These are phyloP conservation scores for Radopholus similis DNA, from an alignment of 1,140 invertebrate genomes.

Conservation along the genomic window DNA sequence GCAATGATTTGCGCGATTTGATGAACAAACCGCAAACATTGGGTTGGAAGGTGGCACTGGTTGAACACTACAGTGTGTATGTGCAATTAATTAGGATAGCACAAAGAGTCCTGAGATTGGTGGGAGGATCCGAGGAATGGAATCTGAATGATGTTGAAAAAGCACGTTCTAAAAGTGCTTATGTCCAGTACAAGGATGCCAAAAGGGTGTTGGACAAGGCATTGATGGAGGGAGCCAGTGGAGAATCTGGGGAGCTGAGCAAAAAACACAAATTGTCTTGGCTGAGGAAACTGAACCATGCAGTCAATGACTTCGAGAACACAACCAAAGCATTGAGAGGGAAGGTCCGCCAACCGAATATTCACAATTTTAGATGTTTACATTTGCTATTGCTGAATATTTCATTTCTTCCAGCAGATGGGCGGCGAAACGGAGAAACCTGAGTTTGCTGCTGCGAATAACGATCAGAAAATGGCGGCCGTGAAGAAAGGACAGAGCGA, in stretches of 20 bases:
- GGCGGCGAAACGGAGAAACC: background rate
- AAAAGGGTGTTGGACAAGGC: background rate
- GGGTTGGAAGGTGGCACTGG: background rate
- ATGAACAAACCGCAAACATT: background rate
- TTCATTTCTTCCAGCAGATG: background rate
- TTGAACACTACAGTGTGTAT: constrained; percentile 2
- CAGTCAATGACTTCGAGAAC: background rate
- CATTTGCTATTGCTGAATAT: background rate
- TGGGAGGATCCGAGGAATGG: background rate
- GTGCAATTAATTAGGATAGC: background rate
- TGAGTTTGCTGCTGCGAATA: background rate
- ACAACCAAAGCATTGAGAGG: background rate
- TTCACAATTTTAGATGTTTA: background rate
- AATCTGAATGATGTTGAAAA: background rate
- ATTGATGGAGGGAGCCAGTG: constrained; percentile 2
- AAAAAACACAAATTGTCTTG: constrained; percentile 15
- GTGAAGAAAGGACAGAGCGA: constrained; percentile 37
- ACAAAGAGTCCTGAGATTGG: background rate
- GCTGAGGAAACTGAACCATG: background rate
- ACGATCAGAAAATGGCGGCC: constrained; percentile 20
- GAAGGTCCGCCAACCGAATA: background rate
- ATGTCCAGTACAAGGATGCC: background rate
- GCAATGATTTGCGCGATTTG: constrained; percentile 2
- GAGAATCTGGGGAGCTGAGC: background rate
- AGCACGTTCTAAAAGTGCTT: background rate